A percentile compares a stretch with the other conserved stretches of the same genome.
These are phyloP conservation scores for Spisula subtruncata DNA, from an alignment of 2,888 invertebrate species.

Conservation along the genomic window DNA sequence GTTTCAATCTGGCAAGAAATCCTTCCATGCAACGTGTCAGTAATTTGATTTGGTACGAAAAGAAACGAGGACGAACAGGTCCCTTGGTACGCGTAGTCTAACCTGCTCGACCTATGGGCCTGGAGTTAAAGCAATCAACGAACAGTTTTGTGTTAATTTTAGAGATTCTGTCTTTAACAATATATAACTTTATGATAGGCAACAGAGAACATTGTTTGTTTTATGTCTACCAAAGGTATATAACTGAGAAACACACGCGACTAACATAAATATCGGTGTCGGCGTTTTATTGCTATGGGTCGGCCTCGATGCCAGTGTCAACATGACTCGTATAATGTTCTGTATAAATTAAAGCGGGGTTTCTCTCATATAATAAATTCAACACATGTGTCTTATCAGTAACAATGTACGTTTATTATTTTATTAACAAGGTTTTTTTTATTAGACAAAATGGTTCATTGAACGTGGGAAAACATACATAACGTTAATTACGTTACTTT, in stretches of 20 bases:
- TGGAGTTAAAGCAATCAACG: conserved; percentile 45
- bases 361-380: neutral
- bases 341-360: conserved; percentile 14
- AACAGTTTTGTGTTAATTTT: conserved; percentile 39
- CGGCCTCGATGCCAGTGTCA: neutral
- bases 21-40: conserved; percentile 57
- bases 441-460: neutral
- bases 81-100: conserved; percentile 48
- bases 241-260: neutral
- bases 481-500: neutral
- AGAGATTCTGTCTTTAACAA: conserved; percentile 42
- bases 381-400: neutral
- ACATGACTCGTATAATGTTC: neutral
- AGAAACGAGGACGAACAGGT: conserved; percentile 44
- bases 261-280: conserved; percentile 1
- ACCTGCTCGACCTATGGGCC: conserved; percentile 19
- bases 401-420: neutral
- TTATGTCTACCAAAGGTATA: conserved; percentile 46
- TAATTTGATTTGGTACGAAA: conserved; percentile 59
- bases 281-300: neutral
- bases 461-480: neutral
- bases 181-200: conserved; percentile 36
- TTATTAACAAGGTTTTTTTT: neutral
- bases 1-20: conserved; percentile 52
- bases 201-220: conserved; percentile 24